Evolutionary conservation across 2,888 invertebrate genomes (phyloP), one percentile per base, ranked within the genome.

Genomic region (Drosophila pegasa): DNA sequence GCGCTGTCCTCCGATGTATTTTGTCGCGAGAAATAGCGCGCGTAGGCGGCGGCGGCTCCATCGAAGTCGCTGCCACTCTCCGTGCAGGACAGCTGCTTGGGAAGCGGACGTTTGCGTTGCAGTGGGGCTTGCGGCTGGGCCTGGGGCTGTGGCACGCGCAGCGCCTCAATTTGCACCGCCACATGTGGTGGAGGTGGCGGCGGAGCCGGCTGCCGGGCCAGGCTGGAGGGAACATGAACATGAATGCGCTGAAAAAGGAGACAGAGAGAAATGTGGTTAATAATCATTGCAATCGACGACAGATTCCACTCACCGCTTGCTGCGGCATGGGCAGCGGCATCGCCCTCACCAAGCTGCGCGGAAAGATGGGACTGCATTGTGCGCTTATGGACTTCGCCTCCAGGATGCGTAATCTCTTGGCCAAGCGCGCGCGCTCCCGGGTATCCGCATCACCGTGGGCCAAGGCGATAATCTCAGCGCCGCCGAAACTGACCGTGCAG

Each of bases 1-100:
- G 92, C 92, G 72, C 92, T 92, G 20, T 92, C 92, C 76, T 92
- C 92, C 9, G 92, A 92, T 45, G 92, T 92, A 60, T 92, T 92
- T 58, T 92, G 92, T 33, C 92, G 84, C 3, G 92, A 92, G 33
- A 92, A 90, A 52, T 90, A 88, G 25, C 87, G 90, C 14, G 83
- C 60, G 40, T 79, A 78, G 51, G 87, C 80, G 14, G 76, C 80
- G 20, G 75, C 75, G 1, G 76, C 68, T 3, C 64, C 70, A 29
- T 75, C 79, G 22, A 71, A 80, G 14, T 79, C 84, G 22, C 71
- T 73, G 20, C 55, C 87, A 0, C 50, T 90, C 12, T 91, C 92
- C 4, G 92, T 91, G 67, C 88, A 92, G 71, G 91, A 91, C 33
- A 90, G 72, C 78, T 92, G 92, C 57, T 90, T 89, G 57, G 88